Evolutionary conservation across 2,888 invertebrate genomes (phyloP).

Genomic region (Augochlorella aurata): DNA sequence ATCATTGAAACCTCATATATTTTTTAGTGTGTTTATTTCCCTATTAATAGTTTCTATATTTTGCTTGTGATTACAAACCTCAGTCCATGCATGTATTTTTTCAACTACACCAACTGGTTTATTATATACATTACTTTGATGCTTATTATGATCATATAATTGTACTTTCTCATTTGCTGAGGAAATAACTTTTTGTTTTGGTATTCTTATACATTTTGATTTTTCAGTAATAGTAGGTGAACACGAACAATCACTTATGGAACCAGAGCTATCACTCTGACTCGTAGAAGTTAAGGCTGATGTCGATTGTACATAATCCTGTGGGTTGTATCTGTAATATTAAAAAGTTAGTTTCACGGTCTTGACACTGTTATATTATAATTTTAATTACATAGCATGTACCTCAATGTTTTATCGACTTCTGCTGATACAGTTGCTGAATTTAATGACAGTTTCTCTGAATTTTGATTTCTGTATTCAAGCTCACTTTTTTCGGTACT

Average conservation of each 20-base stretch:
- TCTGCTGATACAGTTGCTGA: constrained; percentile 65
- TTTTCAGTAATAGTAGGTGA: constrained; percentile 73
- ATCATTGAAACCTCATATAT: not conserved
- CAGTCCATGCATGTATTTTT: constrained; percentile 70
- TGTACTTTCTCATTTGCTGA: constrained; percentile 71
- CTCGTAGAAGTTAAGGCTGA: constrained; percentile 59
- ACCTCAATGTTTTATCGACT: constrained; percentile 72
- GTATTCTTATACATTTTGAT: constrained; percentile 46
- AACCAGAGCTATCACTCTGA: constrained; percentile 68
- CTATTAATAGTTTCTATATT: not conserved
- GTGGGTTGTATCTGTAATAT: constrained; percentile 74
- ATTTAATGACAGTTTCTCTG: constrained; percentile 60
- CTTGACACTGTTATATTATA: not conserved
- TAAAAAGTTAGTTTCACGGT: not conserved
- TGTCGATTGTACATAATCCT: constrained; percentile 73
- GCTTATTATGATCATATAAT: constrained; percentile 75
- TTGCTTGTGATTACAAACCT: constrained; percentile 64
- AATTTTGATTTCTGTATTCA: constrained; percentile 47
- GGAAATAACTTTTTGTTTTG: constrained; percentile 62
- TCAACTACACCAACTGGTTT: constrained; percentile 75
- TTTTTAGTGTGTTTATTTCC: not conserved
- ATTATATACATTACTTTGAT: constrained; percentile 71
- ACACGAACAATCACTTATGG: constrained; percentile 78
- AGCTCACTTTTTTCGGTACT: not conserved
- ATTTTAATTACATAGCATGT: constrained; percentile 21